A percentile compares a stretch with the other conserved stretches of the same genome.
These are phyloP conservation scores for Heteromormyrus szaboi DNA, from an alignment of 2,797 vertebrate genomes.

Conservation along the genomic window DNA sequence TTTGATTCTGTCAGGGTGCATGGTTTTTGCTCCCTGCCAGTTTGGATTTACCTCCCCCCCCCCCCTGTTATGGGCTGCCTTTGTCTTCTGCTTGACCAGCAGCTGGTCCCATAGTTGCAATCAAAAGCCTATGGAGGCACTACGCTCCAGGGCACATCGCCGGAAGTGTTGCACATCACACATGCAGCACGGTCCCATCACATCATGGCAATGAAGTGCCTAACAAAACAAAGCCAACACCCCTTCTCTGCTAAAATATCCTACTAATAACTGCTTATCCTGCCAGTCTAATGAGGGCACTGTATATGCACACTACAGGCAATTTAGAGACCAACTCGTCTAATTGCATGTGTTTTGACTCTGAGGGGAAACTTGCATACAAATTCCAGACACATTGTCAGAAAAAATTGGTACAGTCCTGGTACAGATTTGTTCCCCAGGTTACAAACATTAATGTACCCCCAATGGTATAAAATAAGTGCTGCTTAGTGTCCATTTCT, in stretches of 20 bases:
- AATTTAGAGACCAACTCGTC: background rate
- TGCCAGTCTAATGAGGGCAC: background rate
- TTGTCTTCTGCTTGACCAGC: background rate
- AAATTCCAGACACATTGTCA: background rate
- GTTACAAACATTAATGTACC: background rate
- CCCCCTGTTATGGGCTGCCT: background rate
- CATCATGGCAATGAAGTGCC: background rate
- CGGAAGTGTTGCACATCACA: background rate
- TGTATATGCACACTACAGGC: background rate
- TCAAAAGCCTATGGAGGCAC: background rate
- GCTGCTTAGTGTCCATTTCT: background rate
- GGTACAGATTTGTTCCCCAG: background rate
- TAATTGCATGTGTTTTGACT: background rate
- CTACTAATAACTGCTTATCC: background rate
- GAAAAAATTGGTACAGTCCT: background rate
- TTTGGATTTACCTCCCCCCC: constrained; percentile 2
- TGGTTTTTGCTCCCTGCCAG: constrained; percentile 6
- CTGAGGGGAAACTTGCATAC: background rate
- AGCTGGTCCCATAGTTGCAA: background rate
- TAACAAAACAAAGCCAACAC: background rate
- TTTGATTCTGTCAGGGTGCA: constrained; percentile 32
- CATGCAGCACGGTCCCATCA: background rate
- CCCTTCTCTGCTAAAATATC: background rate
- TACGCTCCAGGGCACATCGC: background rate
- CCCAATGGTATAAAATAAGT: background rate